phyloP scores from a whole-genome alignment of 2,888 invertebrate genomes.

The Drymonia ruficornis region DNA sequence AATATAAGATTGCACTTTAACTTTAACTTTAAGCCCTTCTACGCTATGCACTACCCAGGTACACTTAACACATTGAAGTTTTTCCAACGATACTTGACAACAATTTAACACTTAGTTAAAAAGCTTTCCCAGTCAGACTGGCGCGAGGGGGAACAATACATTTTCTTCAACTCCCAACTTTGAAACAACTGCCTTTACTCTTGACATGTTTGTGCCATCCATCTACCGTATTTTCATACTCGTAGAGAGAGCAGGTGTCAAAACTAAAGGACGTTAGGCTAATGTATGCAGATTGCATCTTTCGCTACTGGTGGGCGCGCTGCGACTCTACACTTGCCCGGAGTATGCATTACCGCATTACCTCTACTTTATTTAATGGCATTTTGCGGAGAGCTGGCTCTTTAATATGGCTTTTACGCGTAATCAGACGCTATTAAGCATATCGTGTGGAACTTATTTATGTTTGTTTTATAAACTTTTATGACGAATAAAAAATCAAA shows the following conservation, averaged over 20 bases:
- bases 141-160: constrained; percentile 49
- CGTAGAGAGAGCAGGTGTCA: constrained; percentile 77
- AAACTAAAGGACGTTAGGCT: constrained; percentile 80
- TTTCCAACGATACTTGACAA: constrained; percentile 42
- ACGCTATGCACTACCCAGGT: neutral
- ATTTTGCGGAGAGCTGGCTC: constrained; percentile 37
- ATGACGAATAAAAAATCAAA: too few relatives aligned
- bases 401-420: constrained; percentile 27
- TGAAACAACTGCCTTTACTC: constrained; percentile 65
- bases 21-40: neutral
- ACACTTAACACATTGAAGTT: constrained; percentile 16
- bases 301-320: constrained; percentile 54
- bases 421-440: constrained; percentile 20
- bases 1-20: neutral
- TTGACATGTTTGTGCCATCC: constrained; percentile 77
- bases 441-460: neutral
- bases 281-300: constrained; percentile 84
- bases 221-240: constrained; percentile 66
- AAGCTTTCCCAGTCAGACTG: constrained; percentile 52
- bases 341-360: constrained; percentile 62
- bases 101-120: constrained; percentile 51
- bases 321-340: constrained; percentile 36
- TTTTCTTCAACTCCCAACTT: constrained; percentile 57
- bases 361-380: constrained; percentile 66
- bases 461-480: too few relatives aligned